phyloP scores from a whole-genome alignment of 2,888 invertebrate species.

The Sylvicola fuscatus region DNA sequence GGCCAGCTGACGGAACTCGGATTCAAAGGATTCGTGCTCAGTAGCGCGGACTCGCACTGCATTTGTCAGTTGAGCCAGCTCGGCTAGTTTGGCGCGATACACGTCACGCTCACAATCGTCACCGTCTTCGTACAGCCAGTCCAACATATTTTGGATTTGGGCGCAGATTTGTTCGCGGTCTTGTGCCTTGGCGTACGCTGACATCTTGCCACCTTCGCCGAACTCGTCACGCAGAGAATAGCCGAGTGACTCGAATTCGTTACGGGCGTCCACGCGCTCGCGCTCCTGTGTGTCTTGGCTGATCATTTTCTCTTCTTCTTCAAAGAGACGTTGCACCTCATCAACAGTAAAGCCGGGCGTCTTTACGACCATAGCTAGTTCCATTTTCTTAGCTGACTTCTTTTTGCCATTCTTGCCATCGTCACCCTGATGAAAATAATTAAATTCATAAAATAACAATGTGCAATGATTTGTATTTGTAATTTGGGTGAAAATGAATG shows the following conservation, averaged over 20 bases:
- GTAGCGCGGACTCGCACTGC: conserved; percentile 67
- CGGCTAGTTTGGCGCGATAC: conserved; percentile 39
- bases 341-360: conserved; percentile 49
- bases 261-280: conserved; percentile 86
- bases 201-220: conserved; percentile 50
- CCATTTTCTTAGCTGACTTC: conserved; percentile 62
- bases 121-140: conserved; percentile 93
- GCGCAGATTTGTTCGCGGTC: conserved; percentile 41
- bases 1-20: conserved; percentile 62
- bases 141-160: conserved; percentile 68
- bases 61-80: conserved; percentile 58
- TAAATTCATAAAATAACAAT: no score
- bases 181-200: conserved; percentile 49
- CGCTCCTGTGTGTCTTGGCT: conserved; percentile 81
- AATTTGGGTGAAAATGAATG: no score
- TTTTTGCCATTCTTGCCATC: conserved; percentile 51
- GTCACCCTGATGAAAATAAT: conserved; percentile 15
- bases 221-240: conserved; percentile 89
- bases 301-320: conserved; percentile 73
- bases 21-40: conserved; percentile 63
- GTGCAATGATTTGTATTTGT: no score
- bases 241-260: conserved; percentile 94
- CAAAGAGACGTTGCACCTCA: conserved; percentile 51
- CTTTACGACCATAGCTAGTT: conserved; percentile 61
- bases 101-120: conserved; percentile 69